A percentile compares a stretch with the other conserved stretches of the same genome.
phyloP scores from a whole-genome alignment of 2,888 invertebrate genomes.

The Latheticus oryzae region DNA sequence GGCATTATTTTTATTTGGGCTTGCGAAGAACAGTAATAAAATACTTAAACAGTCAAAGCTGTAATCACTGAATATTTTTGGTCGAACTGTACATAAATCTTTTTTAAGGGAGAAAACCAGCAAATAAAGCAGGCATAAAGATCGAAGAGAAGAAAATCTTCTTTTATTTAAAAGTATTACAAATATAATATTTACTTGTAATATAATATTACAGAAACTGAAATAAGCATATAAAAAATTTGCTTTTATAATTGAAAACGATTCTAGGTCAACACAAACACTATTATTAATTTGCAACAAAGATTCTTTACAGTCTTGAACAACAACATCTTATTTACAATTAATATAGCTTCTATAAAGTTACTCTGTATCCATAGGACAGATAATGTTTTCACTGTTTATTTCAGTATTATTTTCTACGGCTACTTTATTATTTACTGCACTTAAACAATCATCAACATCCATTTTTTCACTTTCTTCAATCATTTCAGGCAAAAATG shows the following conservation, averaged over 20 bases:
- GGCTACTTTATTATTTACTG: conserved; percentile 25
- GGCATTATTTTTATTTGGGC: too few species aligned
- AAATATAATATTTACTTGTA: conserved; percentile 42
- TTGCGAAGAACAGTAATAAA: too few species aligned
- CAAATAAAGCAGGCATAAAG: too few species aligned
- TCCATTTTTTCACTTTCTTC: conserved; percentile 31
- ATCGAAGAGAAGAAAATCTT: conserved; percentile 20
- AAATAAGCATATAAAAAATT: conserved; percentile 31
- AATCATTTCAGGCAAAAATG: not conserved
- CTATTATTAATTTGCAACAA: conserved; percentile 37
- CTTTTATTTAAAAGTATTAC: conserved; percentile 42
- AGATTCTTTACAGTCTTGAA: conserved; percentile 40
- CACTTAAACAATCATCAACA: conserved; percentile 19
- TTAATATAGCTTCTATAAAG: conserved; percentile 23
- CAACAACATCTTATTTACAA: conserved; percentile 41
- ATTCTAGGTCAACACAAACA: conserved; percentile 26
- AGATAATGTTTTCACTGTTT: conserved; percentile 15
- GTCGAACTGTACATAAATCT: too few species aligned
- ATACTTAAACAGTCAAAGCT: too few species aligned
- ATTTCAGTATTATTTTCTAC: conserved; percentile 15
- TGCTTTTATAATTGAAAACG: conserved; percentile 33
- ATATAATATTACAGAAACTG: conserved; percentile 28
- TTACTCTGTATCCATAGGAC: conserved; percentile 40
- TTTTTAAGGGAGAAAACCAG: too few species aligned
- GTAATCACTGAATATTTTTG: too few species aligned